Conservation (phyloP, 2,888 invertebrate species). For the Spicauda simplicius region DNA sequence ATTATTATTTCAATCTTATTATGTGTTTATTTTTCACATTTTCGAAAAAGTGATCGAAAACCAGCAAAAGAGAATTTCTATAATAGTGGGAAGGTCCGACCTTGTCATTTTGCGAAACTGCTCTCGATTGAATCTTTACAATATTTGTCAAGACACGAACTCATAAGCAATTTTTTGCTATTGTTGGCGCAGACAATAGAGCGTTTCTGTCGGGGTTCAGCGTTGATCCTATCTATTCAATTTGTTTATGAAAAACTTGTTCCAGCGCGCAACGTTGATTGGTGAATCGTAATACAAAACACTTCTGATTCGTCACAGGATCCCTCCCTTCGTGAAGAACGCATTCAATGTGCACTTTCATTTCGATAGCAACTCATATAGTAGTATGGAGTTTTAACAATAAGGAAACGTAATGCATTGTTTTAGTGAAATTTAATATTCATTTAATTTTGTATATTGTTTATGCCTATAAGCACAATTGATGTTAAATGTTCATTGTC, state of each 20-base stretch:
- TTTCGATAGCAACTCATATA: background rate
- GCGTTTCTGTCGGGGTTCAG: constrained; percentile 26
- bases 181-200: constrained; percentile 32
- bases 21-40: too few relatives aligned
- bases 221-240: constrained; percentile 30
- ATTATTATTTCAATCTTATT: too few relatives aligned
- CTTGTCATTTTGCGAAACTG: constrained; percentile 34
- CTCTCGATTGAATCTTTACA: constrained; percentile 23
- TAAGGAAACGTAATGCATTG: too few relatives aligned
- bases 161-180: constrained; percentile 36
- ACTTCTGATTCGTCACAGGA: constrained; percentile 6
- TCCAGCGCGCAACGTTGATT: constrained; percentile 9
- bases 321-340: background rate
- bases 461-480: too few relatives aligned
- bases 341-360: background rate
- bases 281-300: constrained; percentile 2
- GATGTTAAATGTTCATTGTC: too few relatives aligned
- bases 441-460: too few relatives aligned
- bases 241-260: constrained; percentile 27
- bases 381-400: too few relatives aligned
- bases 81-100: constrained; percentile 23
- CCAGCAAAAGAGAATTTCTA: constrained; percentile 3
- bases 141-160: constrained; percentile 37
- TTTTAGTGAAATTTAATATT: too few relatives aligned
- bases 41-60: background rate